A percentile compares a stretch with the other conserved stretches of the same genome.
These are phyloP conservation scores for Benthosema pterotum DNA, from an alignment of 2,797 vertebrate species.

Conservation along the genomic window DNA sequence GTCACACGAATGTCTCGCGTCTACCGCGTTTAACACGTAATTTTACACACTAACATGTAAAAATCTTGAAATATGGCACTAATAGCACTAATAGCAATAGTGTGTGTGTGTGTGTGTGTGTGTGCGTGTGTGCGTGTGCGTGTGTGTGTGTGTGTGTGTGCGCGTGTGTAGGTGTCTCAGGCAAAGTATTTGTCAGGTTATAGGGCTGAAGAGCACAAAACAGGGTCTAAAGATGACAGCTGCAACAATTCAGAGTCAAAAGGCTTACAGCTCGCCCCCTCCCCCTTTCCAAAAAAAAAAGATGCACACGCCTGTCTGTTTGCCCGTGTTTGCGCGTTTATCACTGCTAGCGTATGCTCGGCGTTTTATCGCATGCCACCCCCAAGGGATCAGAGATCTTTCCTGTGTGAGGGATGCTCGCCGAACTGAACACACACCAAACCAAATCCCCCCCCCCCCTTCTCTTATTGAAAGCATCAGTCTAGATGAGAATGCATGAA, in stretches of 20 bases:
- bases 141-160: constrained; percentile 1
- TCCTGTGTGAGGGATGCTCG: constrained; percentile 5
- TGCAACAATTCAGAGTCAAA: constrained; percentile 14
- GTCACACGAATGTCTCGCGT: too few species aligned
- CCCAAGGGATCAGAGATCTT: constrained; percentile 22
- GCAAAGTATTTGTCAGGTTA: not conserved
- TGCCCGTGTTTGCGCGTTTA: constrained; percentile 25
- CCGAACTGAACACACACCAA: constrained; percentile 38
- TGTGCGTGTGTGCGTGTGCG: not conserved
- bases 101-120: not conserved
- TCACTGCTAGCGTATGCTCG: constrained; percentile 17
- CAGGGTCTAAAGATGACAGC: not conserved
- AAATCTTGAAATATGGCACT: too few species aligned
- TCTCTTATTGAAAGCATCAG: constrained; percentile 41
- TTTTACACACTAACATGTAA: too few species aligned
- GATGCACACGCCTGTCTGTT: constrained; percentile 5
- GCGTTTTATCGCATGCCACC: constrained; percentile 10
- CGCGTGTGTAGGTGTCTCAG: not conserved
- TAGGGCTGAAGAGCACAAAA: constrained; percentile 3
- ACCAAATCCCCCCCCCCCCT: constrained; percentile 9
- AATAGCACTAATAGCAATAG: too few species aligned
- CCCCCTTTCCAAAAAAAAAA: too few species aligned
- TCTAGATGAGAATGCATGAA: constrained; percentile 4
- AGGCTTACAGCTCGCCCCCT: constrained; percentile 16
- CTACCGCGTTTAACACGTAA: too few species aligned